Evolutionary conservation across 2,797 vertebrate genomes (phyloP).

Genomic region (Threskiornis aethiopicus): DNA sequence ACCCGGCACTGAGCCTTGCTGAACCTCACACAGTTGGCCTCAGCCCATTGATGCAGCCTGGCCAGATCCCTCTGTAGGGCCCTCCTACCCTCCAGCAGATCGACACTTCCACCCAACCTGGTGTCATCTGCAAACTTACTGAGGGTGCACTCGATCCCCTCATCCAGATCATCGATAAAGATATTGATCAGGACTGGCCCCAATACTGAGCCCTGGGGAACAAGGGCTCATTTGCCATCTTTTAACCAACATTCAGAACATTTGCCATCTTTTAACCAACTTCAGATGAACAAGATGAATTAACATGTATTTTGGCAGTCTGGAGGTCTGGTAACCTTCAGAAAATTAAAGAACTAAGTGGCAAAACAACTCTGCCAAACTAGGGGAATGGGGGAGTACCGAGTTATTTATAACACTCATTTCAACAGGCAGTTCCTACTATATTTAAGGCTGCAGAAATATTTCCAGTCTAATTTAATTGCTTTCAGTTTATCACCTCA

Average conservation of each 20-base stretch:
- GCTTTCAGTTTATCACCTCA: background rate
- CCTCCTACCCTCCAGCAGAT: too few relatives aligned
- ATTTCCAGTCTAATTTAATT: background rate
- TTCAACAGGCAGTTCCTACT: background rate
- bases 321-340: background rate
- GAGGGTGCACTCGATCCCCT: too few relatives aligned
- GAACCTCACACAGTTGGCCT: too few relatives aligned
- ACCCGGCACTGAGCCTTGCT: too few relatives aligned
- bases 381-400: rapidly evolving
- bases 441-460: background rate
- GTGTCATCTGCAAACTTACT: too few relatives aligned
- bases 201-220: too few relatives aligned
- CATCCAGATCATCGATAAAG: too few relatives aligned
- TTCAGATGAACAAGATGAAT: background rate
- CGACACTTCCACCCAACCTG: too few relatives aligned
- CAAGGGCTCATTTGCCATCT: too few relatives aligned
- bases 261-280: constrained; percentile 3
- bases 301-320: constrained; percentile 14
- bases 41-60: too few relatives aligned
- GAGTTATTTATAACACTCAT: background rate
- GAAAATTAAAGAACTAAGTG: constrained; percentile 5
- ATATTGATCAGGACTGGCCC: too few relatives aligned
- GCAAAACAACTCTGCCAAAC: background rate
- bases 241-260: background rate
- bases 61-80: too few relatives aligned